These are phyloP conservation scores for Bombyx huttoni DNA, from an alignment of 2,888 invertebrate genomes.

Conservation along the genomic window DNA sequence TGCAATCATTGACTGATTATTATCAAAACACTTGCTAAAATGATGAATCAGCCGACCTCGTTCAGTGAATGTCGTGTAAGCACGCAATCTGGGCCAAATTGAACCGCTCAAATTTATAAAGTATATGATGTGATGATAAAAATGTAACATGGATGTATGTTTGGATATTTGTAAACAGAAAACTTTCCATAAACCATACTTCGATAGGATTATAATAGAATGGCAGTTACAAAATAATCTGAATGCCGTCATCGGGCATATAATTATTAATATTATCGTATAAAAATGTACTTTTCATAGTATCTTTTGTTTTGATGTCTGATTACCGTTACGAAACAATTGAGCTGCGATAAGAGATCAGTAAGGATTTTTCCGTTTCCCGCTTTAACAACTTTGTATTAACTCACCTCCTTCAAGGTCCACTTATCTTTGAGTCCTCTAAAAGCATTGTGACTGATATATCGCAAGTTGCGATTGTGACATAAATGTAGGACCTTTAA, in stretches of 20 bases:
- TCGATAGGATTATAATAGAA: conserved; percentile 18
- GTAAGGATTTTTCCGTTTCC: background rate
- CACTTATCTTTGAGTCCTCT: conserved; percentile 57
- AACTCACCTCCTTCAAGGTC: conserved; percentile 60
- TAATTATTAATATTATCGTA: conserved; percentile 17
- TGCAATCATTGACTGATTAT: conserved; percentile 38
- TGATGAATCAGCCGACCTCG: conserved; percentile 59
- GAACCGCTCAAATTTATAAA: conserved; percentile 23
- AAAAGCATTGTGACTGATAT: conserved; percentile 75
- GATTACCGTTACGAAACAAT: background rate
- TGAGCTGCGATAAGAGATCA: background rate
- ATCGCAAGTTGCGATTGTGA: conserved; percentile 64
- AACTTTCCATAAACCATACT: conserved; percentile 13
- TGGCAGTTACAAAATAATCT: conserved; percentile 18
- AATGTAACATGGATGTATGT: conserved; percentile 6
- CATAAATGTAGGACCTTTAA: conserved; percentile 58
- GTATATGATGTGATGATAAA: conserved; percentile 13
- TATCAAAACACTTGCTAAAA: conserved; percentile 36
- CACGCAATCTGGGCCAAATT: conserved; percentile 50
- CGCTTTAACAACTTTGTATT: background rate
- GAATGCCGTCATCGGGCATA: conserved; percentile 20
- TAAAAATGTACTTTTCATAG: conserved; percentile 7
- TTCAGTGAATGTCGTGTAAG: conserved; percentile 48
- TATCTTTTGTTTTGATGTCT: background rate
- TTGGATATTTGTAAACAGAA: conserved; percentile 12